Conservation (phyloP, 2,113 vertebrate genomes). For the Caretta caretta region DNA sequence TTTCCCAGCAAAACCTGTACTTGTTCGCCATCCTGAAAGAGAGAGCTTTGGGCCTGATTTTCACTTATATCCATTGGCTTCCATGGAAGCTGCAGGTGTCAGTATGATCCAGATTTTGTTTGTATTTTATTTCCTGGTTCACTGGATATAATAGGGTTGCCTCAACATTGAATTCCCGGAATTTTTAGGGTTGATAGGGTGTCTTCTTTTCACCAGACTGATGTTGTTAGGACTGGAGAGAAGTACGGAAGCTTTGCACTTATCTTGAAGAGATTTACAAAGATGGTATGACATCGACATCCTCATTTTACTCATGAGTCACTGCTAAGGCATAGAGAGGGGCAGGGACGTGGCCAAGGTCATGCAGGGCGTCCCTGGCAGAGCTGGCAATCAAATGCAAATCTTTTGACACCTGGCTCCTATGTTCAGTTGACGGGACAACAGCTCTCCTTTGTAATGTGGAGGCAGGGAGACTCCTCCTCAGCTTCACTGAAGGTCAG, state of each 20-base stretch:
- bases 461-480: neutral
- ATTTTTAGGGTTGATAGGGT: neutral
- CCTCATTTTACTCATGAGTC: neutral
- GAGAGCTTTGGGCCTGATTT: neutral
- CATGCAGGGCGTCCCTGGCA: neutral
- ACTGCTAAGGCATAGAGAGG: neutral
- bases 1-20: neutral
- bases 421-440: neutral
- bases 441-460: neutral
- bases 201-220: neutral
- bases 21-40: neutral
- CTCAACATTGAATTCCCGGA: neutral
- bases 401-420: neutral
- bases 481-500: neutral
- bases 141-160: neutral
- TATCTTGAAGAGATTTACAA: neutral
- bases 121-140: neutral
- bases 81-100: too few species aligned
- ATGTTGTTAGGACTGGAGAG: neutral
- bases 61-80: neutral
- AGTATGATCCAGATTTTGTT: neutral
- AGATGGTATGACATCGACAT: neutral
- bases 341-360: neutral
- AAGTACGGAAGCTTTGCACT: neutral
- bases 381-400: neutral